Evolutionary conservation across 1,140 invertebrate genomes (phyloP), one percentile per base, ranked within the genome.

Genomic region (Euglossa dilemma): DNA sequence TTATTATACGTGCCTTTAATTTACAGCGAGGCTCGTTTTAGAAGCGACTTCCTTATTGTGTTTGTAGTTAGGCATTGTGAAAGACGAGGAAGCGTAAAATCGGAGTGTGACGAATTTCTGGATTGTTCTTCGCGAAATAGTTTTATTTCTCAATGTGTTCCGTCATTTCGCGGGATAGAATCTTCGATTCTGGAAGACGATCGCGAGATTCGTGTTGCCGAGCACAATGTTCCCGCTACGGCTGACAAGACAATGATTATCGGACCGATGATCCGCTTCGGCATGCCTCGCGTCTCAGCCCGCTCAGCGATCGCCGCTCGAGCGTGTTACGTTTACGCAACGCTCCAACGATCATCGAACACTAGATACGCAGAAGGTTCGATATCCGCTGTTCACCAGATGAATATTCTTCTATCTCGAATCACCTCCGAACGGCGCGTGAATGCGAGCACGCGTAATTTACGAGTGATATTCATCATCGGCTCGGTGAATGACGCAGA

Each of bases 201-300:
- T 71, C 6, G 47, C 3, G 11, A 20, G 36, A 47, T 70, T 16
- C 18, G 18, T 76, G 76, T 77, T 52, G 23, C 4, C 14, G 66
- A 28, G 52, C 66, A 77, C 59, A 52, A 20, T 28, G 59, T 54
- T n/a, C 43, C 59, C 57, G 82, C 81, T 52, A 80, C 70, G 69
- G 36, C 47, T 47, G 70, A 57, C 67, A 59, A 87, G 80, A 87
- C 83, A 77, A 80, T 81, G 76, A 84, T 87, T 80, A 80, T 59
- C 75, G 72, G 61, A 63, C 36, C 59, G 85, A 87, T 84, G 67
- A 73, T 87, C 72, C 57, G 67, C 85, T 84, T 71, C 66, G 80
- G 85, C 80, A 84, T 79, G 70, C 75, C 84, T 28, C 56, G 56
- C 14, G 69, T 73, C 63, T 54, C 74, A 25, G n/a, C 23, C 47